These are phyloP conservation scores for Tinea pellionella DNA, from an alignment of 2,888 invertebrate genomes.

Conservation along the genomic window DNA sequence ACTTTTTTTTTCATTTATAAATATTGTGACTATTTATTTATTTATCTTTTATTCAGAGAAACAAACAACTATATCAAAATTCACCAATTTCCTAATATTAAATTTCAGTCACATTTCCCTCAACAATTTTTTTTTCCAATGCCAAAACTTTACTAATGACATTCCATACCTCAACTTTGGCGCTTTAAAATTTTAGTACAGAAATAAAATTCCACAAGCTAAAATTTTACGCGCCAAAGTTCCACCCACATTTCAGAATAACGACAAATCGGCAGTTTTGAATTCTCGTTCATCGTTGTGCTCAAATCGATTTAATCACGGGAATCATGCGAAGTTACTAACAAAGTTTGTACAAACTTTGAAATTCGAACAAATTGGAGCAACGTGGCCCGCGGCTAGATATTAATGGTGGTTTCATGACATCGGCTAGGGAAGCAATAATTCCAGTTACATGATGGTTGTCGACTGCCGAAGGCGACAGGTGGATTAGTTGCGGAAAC, in stretches of 20 bases:
- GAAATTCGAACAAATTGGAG: slow-evolving; percentile 62
- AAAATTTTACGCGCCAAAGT: slow-evolving; percentile 50
- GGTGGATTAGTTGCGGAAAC: slow-evolving; percentile 24
- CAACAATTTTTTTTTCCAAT: not conserved
- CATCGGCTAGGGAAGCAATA: slow-evolving; percentile 22
- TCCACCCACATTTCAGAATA: slow-evolving; percentile 43
- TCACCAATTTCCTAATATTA: not conserved
- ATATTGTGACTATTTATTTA: too few relatives aligned
- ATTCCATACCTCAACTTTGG: slow-evolving; percentile 8
- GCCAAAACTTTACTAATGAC: not conserved
- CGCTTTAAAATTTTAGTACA: slow-evolving; percentile 20
- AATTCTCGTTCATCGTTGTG: slow-evolving; percentile 56
- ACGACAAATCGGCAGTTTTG: slow-evolving; percentile 58
- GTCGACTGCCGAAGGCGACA: slow-evolving; percentile 22
- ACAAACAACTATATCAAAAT: not conserved
- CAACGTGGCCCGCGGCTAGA: slow-evolving; percentile 55
- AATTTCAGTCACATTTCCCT: not conserved
- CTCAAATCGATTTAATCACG: slow-evolving; percentile 65
- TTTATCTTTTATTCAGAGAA: too few relatives aligned
- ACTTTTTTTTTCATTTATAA: too few relatives aligned
- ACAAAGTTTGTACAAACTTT: slow-evolving; percentile 60
- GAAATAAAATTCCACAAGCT: slow-evolving; percentile 38
- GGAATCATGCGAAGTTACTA: slow-evolving; percentile 59
- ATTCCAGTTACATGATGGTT: slow-evolving; percentile 3
- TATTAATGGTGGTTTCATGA: slow-evolving; percentile 60